Base-by-base conservation (phyloP, 2,113 vertebrate genomes). In the Vicugna pacos region DNA sequence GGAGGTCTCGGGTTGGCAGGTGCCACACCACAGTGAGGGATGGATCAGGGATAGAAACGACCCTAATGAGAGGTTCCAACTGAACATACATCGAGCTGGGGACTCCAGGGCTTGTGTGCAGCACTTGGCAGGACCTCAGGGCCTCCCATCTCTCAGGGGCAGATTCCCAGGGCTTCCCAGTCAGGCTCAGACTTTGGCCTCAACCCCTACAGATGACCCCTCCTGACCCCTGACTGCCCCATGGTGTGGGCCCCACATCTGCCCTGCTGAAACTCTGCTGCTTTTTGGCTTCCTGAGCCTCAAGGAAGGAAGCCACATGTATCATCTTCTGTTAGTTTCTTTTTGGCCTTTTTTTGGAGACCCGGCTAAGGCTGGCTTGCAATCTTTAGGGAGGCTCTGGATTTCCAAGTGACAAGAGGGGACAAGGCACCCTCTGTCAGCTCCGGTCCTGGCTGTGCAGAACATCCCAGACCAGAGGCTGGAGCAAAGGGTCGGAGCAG, bases 251-350 rank as follows among this genome's bases (percentile, higher is more conserved):
- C 72, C 10, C n/a, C 54, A 10, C 12, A 8, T 16, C 65, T 20
- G 19, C 14, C 24, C 60, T 64, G 62, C 30, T 72, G 38, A 65
- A 12, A 17, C 48, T 19, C 60, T 75, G 15, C 79, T 72, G 35
- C 19, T 62, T 52, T 64, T 7, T 58, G 83, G 46, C 54, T 56
- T 69, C 60, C n/a, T 54, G 19, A 62, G 20, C 46, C 50, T 72
- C 87, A 60, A 86, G 67, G 79, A 79, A 77, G 2, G 24, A 65
- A 89, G 58, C 46, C 15, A 54, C 22, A 26, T 3, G 28, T 3
- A 15, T 48, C 60, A 95, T 60, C 75, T 80, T 76, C 58, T 50
- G 24, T 42, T 28, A 73, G 86, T 93, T 91, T 81, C 83, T 60
- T 84, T 92, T 12, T 65, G 17, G 70, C 17, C 35, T 16, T 48